These are phyloP conservation scores for Sinocyclocheilus anophthalmus DNA, from an alignment of 2,113 vertebrate genomes.

Conservation along the genomic window DNA sequence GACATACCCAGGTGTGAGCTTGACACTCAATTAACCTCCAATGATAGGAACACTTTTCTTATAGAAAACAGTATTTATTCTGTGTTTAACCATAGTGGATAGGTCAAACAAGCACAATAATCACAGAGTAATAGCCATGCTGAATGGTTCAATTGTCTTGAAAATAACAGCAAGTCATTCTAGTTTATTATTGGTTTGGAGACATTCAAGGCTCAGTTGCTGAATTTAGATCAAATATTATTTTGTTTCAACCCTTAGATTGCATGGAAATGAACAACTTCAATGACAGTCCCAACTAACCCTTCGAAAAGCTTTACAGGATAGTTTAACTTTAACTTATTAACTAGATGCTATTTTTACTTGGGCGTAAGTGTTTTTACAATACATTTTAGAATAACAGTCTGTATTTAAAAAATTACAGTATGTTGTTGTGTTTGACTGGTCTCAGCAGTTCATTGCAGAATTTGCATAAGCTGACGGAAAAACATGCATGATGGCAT, in stretches of 20 bases:
- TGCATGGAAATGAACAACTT: neutral
- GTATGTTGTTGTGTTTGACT: neutral
- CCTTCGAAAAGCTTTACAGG: neutral
- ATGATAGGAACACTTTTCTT: constrained; percentile 40
- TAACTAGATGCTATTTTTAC: no score
- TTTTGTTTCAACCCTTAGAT: neutral
- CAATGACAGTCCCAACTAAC: neutral
- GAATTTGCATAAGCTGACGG: neutral
- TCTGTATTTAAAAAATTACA: no score
- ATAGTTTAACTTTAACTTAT: neutral
- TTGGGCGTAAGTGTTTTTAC: no score
- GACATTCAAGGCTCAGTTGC: neutral
- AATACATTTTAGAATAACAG: no score
- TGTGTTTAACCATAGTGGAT: neutral
- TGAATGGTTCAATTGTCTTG: constrained; percentile 17
- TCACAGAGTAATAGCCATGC: neutral
- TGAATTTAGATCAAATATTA: neutral
- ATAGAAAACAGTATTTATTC: constrained; percentile 10
- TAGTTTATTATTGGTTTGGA: neutral
- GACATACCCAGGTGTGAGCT: constrained; percentile 27
- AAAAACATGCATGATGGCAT: no score
- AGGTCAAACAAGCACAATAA: constrained; percentile 12
- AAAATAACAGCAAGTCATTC: neutral
- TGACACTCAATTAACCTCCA: constrained; percentile 54
- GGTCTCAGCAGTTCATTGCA: neutral